A percentile compares a stretch with the other conserved stretches of the same genome.
phyloP scores from a whole-genome alignment of 2,113 vertebrate genomes.

The Podarcis raffonei region DNA sequence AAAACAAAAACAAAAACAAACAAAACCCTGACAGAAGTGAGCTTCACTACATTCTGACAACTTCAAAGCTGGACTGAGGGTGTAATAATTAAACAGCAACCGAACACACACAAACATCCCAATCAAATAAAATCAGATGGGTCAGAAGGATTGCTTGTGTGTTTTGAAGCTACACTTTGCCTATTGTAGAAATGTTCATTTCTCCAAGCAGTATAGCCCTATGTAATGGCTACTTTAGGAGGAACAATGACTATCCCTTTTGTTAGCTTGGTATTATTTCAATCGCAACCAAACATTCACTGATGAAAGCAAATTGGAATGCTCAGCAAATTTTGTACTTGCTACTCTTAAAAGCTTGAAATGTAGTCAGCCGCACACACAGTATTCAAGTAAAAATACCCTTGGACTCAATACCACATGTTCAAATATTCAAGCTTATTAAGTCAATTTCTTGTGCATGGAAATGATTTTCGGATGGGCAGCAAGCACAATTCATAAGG shows the following conservation, averaged over 20 bases:
- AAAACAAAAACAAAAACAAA: not conserved
- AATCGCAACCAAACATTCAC: slow-evolving; percentile 54
- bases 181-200: slow-evolving; percentile 42
- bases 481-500: slow-evolving; percentile 34
- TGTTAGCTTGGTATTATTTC: slow-evolving; percentile 45
- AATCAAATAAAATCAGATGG: not conserved
- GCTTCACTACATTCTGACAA: slow-evolving; percentile 42
- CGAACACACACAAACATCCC: not conserved
- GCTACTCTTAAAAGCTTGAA: slow-evolving; percentile 34
- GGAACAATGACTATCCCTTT: slow-evolving; percentile 30
- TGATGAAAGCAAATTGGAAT: slow-evolving; percentile 44
- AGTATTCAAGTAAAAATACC: slow-evolving; percentile 61
- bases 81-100: slow-evolving; percentile 52
- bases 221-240: slow-evolving; percentile 53
- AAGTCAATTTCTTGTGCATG: slow-evolving; percentile 47
- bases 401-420: slow-evolving; percentile 47
- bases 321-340: slow-evolving; percentile 48
- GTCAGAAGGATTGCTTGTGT: not conserved
- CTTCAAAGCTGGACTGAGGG: slow-evolving; percentile 19
- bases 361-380: slow-evolving; percentile 48
- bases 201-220: slow-evolving; percentile 44
- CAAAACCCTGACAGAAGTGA: not conserved
- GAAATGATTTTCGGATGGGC: slow-evolving; percentile 46
- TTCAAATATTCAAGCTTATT: slow-evolving; percentile 56
- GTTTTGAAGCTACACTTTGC: not conserved